A percentile compares a stretch with the other conserved stretches of the same genome.
Evolutionary conservation across 30 jellyfish, hydroid and myxozoan species (phyloP).

Genomic region (Cassiopea xamachana): DNA sequence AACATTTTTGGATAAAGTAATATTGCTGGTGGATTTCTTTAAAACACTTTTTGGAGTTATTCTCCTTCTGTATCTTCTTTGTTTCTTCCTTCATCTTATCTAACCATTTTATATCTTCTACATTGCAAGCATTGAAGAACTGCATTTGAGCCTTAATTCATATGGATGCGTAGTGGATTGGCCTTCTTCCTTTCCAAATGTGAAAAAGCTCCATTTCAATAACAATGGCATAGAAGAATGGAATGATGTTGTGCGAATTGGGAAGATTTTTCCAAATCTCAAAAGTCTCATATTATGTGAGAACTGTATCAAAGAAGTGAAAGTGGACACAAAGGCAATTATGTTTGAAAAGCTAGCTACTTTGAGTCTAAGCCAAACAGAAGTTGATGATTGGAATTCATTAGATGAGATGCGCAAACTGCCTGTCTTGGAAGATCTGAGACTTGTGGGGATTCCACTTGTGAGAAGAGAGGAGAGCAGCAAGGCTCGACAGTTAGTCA

Average conservation of each 20-base stretch:
- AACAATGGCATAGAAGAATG: conserved; percentile 69
- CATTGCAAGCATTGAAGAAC: conserved; percentile 75
- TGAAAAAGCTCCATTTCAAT: conserved; percentile 64
- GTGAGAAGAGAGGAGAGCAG: conserved; percentile 60
- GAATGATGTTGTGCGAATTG: conserved; percentile 72
- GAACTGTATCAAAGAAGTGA: conserved; percentile 61
- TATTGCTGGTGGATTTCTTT: no score
- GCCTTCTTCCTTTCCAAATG: conserved; percentile 49
- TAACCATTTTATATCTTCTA: no score
- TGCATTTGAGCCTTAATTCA: conserved; percentile 86
- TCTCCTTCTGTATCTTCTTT: no score
- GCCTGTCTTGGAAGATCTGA: conserved; percentile 73
- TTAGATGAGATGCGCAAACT: conserved; percentile 75
- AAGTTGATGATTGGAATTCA: conserved; percentile 76
- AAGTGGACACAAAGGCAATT: not conserved
- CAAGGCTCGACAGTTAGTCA: conserved; percentile 67
- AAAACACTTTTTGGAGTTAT: no score
- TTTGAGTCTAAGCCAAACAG: conserved; percentile 80
- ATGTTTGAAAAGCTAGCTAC: conserved; percentile 56
- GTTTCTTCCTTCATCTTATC: no score
- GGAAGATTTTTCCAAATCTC: conserved; percentile 71
- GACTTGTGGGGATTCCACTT: conserved; percentile 80
- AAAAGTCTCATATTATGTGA: conserved; percentile 67
- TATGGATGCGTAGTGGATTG: conserved; percentile 67
- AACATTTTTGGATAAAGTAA: no score